Evolutionary conservation across 2,113 vertebrate species (phyloP).

Genomic region (Rhipidura dahli): DNA sequence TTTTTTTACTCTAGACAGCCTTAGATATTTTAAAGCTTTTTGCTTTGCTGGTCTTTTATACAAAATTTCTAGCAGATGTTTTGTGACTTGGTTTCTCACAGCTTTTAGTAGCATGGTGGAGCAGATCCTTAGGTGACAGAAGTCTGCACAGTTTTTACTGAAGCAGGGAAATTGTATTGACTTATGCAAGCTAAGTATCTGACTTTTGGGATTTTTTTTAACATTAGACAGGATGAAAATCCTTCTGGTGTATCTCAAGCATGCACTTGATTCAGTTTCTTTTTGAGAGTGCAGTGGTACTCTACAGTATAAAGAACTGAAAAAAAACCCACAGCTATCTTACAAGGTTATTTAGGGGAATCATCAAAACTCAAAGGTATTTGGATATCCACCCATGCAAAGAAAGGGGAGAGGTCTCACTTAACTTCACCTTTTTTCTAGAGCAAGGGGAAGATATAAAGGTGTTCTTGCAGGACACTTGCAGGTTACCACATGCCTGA

Average conservation of each 20-base stretch:
- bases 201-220: background rate
- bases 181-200: background rate
- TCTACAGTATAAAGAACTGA: background rate
- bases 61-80: background rate
- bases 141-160: background rate
- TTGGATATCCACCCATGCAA: background rate
- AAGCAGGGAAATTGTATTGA: background rate
- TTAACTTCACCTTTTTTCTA: background rate
- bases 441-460: background rate
- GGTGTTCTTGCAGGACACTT: background rate
- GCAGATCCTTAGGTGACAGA: background rate
- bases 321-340: background rate
- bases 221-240: background rate
- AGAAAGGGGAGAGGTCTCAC: background rate
- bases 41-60: background rate
- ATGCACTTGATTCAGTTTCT: background rate
- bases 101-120: background rate
- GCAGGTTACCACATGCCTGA: background rate
- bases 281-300: background rate
- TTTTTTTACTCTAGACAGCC: background rate
- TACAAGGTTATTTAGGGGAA: background rate
- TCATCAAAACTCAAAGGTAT: background rate
- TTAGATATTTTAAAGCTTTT: background rate
- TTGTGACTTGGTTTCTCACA: rapidly evolving
- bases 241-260: background rate